Evolutionary conservation across 1,140 invertebrate genomes (phyloP).

Genomic region (Bombus superbus): DNA sequence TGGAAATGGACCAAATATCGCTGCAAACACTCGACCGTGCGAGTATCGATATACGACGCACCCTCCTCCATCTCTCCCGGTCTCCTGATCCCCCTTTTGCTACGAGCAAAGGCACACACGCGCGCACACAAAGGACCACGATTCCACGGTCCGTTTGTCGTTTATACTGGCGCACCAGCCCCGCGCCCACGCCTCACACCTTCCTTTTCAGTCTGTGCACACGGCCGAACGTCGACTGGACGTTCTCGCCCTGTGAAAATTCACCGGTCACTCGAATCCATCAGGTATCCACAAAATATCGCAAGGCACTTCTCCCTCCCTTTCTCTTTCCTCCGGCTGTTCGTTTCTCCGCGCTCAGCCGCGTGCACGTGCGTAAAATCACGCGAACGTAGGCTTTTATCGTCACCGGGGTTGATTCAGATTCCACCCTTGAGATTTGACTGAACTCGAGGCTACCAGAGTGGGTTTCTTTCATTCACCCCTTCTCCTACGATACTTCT

Average conservation of each 20-base stretch:
- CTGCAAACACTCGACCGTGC: conserved; percentile 79
- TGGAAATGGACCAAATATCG: conserved; percentile 82
- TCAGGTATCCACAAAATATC: conserved; percentile 68
- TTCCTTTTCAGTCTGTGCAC: conserved; percentile 8
- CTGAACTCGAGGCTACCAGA: not conserved
- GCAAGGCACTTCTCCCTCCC: conserved; percentile 27
- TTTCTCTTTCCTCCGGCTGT: conserved; percentile 1
- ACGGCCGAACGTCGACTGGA: conserved; percentile 32
- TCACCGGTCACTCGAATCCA: conserved; percentile 65
- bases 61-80: conserved; percentile 72
- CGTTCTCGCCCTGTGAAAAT: conserved; percentile 55
- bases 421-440: not conserved
- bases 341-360: conserved; percentile 47
- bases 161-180: conserved; percentile 30
- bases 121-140: conserved; percentile 16
- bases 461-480: not conserved
- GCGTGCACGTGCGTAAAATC: conserved; percentile 50
- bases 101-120: conserved; percentile 58
- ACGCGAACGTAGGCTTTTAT: conserved; percentile 32
- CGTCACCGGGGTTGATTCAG: not conserved
- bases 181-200: not conserved
- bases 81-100: conserved; percentile 61
- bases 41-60: conserved; percentile 80
- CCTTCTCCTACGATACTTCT: not conserved
- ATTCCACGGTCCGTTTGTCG: conserved; percentile 58